Evolutionary conservation across 2,797 vertebrate genomes (phyloP).

Genomic region (Psittacula echo): DNA sequence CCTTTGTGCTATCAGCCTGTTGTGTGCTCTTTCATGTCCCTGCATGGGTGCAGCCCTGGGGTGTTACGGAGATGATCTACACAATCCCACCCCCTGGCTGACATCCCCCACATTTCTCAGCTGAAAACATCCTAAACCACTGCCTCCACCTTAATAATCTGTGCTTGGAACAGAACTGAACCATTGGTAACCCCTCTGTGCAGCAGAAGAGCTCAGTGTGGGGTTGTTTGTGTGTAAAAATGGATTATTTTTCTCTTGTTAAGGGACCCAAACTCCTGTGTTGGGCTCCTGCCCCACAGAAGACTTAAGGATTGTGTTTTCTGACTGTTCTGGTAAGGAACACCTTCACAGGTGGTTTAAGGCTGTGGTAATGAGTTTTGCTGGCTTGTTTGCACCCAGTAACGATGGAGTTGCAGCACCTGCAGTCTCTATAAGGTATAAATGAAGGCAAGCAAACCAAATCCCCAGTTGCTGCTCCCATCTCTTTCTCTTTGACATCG

Average conservation of each 20-base stretch:
- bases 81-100: neutral
- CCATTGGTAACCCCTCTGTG: neutral
- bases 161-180: neutral
- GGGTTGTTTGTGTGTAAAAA: neutral
- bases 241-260: neutral
- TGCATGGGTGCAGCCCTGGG: neutral
- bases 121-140: neutral
- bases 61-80: neutral
- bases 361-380: neutral
- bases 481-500: accelerated
- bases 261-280: accelerated
- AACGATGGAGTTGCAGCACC: neutral
- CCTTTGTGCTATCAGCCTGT: neutral
- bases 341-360: neutral
- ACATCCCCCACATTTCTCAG: neutral
- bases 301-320: neutral
- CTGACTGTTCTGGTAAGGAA: neutral
- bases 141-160: neutral
- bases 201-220: neutral
- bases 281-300: neutral
- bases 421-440: neutral
- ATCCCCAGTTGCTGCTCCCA: accelerated
- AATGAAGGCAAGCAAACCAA: neutral
- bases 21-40: neutral
- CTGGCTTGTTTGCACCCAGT: neutral